Evolutionary conservation across 2,797 vertebrate species (phyloP).

Genomic region (Danio jaintianensis): DNA sequence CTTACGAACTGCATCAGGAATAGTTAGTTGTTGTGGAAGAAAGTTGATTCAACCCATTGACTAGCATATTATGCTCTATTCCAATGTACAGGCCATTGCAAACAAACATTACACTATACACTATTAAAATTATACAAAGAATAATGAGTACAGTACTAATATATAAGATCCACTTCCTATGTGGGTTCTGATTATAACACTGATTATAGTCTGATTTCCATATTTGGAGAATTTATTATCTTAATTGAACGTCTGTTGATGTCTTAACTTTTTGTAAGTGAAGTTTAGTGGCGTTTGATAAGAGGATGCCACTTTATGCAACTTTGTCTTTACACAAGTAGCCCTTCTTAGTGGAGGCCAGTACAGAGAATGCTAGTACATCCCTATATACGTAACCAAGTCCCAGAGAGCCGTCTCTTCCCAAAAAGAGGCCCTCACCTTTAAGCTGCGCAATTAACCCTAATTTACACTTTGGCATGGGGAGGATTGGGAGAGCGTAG

Average conservation of each 20-base stretch:
- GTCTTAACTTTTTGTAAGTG: neutral
- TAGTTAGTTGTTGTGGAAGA: too few relatives aligned
- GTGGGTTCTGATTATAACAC: too few relatives aligned
- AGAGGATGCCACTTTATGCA: conserved; percentile 32
- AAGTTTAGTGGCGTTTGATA: neutral
- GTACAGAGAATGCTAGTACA: neutral
- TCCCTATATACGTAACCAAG: neutral
- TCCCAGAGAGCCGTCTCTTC: neutral
- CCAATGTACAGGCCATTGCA: too few relatives aligned
- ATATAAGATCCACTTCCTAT: too few relatives aligned
- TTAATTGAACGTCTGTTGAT: conserved; percentile 28
- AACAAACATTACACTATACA: too few relatives aligned
- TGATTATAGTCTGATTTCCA: too few relatives aligned
- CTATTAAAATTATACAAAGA: too few relatives aligned
- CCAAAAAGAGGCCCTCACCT: neutral
- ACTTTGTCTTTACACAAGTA: neutral
- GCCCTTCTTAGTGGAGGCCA: neutral
- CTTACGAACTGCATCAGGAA: too few relatives aligned
- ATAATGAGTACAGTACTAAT: too few relatives aligned
- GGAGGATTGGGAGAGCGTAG: conserved; percentile 3
- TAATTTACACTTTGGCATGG: conserved; percentile 1
- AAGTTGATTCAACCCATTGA: too few relatives aligned
- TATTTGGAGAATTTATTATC: too few relatives aligned
- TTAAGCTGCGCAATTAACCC: conserved; percentile 5
- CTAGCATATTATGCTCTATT: too few relatives aligned